phyloP scores from a whole-genome alignment of 2,113 vertebrate genomes.

The Myocastor coypus region DNA sequence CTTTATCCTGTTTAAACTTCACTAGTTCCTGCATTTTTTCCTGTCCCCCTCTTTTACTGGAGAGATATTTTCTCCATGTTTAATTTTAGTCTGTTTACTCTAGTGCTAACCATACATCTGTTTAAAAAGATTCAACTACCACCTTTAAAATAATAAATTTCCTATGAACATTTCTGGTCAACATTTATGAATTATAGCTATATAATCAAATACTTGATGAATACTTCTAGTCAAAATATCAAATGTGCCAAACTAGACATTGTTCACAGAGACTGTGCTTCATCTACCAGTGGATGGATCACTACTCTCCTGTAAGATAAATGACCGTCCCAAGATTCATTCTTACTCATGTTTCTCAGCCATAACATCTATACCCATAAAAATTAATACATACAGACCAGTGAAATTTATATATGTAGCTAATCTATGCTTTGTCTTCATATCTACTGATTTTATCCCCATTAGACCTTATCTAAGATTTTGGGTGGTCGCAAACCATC shows the following conservation, averaged over 20 bases:
- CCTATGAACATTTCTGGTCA: background rate
- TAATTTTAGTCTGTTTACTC: background rate
- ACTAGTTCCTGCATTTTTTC: background rate
- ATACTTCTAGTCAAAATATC: background rate
- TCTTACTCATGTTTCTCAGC: background rate
- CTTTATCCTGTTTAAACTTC: background rate
- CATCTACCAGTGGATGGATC: background rate
- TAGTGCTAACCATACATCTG: background rate
- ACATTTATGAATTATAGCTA: background rate
- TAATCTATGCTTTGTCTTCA: background rate
- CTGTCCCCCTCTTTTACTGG: background rate
- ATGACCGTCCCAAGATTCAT: background rate
- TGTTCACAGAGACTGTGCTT: background rate
- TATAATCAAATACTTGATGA: background rate
- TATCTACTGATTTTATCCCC: background rate
- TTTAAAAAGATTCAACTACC: background rate
- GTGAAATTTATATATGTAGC: background rate
- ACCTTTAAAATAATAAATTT: background rate
- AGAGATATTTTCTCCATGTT: background rate
- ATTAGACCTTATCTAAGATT: background rate
- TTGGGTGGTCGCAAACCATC: background rate
- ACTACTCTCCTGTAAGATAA: background rate
- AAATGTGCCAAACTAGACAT: background rate
- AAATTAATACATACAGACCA: background rate
- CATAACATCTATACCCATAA: background rate